These are phyloP conservation scores for Aspidiotus destructor DNA, from an alignment of 2,888 invertebrate genomes.

Conservation along the genomic window DNA sequence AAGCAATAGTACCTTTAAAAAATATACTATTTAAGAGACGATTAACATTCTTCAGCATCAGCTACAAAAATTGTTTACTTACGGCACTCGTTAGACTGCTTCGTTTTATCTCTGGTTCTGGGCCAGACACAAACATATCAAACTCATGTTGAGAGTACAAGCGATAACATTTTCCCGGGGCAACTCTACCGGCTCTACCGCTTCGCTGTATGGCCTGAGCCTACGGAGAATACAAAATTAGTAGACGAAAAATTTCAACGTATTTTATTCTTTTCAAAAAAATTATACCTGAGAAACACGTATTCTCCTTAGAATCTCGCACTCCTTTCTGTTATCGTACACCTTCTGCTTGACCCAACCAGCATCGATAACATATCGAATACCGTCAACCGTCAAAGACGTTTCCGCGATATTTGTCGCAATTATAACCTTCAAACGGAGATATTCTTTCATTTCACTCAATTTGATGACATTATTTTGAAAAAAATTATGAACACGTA, in stretches of 20 bases:
- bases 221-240: background rate
- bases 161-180: conserved; percentile 25
- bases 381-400: conserved; percentile 19
- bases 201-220: conserved; percentile 25
- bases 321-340: conserved; percentile 14
- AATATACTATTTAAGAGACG: background rate
- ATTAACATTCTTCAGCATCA: no score
- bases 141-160: conserved; percentile 13
- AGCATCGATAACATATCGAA: conserved; percentile 20
- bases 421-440: background rate
- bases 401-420: conserved; percentile 27
- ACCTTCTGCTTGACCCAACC: conserved; percentile 25
- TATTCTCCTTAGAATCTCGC: conserved; percentile 10
- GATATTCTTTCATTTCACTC: no score
- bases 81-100: conserved; percentile 21
- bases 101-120: conserved; percentile 15
- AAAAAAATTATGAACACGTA: no score
- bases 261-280: no score
- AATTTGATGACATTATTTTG: no score
- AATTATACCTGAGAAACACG: conserved; percentile 8
- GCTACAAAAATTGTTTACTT: background rate
- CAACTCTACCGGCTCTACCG: conserved; percentile 24
- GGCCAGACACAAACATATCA: background rate
- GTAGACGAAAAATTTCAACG: no score
- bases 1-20: conserved; percentile 15